Percentiles rank a stretch among this genome's conserved stretches.
These are phyloP conservation scores for Scolopax rusticola DNA, from an alignment of 2,797 vertebrate species.

Conservation along the genomic window DNA sequence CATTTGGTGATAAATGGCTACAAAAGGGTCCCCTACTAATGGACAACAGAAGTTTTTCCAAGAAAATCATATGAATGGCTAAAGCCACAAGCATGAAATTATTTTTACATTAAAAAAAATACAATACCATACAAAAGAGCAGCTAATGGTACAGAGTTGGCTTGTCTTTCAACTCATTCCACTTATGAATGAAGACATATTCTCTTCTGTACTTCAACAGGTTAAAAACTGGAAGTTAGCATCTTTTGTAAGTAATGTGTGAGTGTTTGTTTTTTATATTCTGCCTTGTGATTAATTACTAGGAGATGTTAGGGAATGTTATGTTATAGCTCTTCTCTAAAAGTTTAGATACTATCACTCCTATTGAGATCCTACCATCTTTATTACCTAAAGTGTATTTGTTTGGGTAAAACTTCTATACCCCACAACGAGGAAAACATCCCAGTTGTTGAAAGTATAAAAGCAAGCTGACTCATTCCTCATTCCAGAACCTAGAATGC, in stretches of 20 bases:
- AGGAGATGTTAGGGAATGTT: not conserved
- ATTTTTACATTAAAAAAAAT: conserved; percentile 30
- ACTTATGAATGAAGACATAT: not conserved
- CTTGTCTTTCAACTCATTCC: not conserved
- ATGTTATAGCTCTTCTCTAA: not conserved
- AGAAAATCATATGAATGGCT: not conserved
- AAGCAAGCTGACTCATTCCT: not conserved
- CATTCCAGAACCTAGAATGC: not conserved
- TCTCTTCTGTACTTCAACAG: not conserved
- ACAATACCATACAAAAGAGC: not conserved
- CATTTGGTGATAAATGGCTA: not conserved
- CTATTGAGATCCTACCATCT: not conserved
- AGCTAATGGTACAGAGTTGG: not conserved
- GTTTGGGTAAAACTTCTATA: not conserved
- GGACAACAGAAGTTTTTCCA: not conserved
- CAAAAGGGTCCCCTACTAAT: not conserved
- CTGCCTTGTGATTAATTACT: not conserved
- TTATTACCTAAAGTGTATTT: not conserved
- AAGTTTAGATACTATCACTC: not conserved
- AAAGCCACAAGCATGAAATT: not conserved
- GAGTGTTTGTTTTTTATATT: not conserved
- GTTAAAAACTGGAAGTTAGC: not conserved
- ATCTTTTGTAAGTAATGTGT: not conserved
- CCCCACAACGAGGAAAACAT: not conserved
- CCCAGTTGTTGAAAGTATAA: not conserved